Evolutionary conservation across 2,797 vertebrate genomes (phyloP).

Genomic region (Dallia pectoralis): DNA sequence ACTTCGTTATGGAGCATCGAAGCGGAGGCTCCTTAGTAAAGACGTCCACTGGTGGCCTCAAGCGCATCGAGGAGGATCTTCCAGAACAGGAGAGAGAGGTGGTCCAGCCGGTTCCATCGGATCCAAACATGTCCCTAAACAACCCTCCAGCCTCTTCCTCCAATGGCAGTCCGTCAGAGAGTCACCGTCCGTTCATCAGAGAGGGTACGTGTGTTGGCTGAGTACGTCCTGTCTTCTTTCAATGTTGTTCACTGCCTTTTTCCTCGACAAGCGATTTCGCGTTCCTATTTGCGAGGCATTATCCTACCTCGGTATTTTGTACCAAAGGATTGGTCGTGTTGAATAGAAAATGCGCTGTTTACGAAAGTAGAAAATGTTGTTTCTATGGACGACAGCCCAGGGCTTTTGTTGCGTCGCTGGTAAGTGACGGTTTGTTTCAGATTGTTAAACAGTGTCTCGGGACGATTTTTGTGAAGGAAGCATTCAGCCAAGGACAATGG

Average conservation of each 20-base stretch:
- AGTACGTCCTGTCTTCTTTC: neutral
- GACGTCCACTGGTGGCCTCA: constrained; percentile 32
- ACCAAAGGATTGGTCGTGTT: constrained; percentile 4
- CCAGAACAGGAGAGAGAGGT: constrained; percentile 73
- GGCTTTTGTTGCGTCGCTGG: neutral
- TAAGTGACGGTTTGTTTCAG: constrained; percentile 3
- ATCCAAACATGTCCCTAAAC: constrained; percentile 30
- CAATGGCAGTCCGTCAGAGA: constrained; percentile 48
- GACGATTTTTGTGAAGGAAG: neutral
- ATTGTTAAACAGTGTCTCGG: neutral
- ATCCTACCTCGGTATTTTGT: neutral
- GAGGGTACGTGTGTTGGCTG: neutral
- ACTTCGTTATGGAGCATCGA: constrained; percentile 66
- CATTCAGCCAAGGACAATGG: neutral
- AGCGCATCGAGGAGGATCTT: constrained; percentile 62
- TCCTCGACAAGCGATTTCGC: neutral
- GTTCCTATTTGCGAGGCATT: neutral
- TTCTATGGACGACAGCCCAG: neutral
- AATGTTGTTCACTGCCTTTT: neutral
- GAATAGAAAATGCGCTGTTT: constrained; percentile 8
- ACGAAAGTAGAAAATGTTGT: constrained; percentile 7
- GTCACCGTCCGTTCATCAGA: neutral
- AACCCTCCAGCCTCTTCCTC: constrained; percentile 29
- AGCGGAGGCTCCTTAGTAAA: constrained; percentile 37
- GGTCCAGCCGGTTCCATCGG: constrained; percentile 49